phyloP scores from a whole-genome alignment of 2,888 invertebrate genomes.

The Alloscopus bannaensis region DNA sequence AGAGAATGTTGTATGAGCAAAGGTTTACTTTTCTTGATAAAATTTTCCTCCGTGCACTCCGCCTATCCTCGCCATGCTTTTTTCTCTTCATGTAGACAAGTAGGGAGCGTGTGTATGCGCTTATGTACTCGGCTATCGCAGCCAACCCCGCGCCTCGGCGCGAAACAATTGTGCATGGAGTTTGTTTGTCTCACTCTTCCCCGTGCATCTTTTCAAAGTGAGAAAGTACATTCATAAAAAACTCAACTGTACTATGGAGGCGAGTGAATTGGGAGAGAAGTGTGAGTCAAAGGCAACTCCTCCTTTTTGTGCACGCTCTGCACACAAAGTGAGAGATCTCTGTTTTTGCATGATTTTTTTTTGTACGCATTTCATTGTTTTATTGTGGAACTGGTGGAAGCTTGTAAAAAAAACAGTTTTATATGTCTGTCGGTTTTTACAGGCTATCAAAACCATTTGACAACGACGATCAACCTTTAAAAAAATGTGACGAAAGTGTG shows the following conservation, averaged over 20 bases:
- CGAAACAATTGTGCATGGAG: too few relatives aligned
- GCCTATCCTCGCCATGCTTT: too few relatives aligned
- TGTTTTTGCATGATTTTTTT: too few relatives aligned
- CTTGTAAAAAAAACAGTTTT: slow-evolving; percentile 29
- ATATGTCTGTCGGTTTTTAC: background rate
- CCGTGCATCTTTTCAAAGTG: too few relatives aligned
- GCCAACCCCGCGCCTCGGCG: too few relatives aligned
- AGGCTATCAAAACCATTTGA: slow-evolving; percentile 25
- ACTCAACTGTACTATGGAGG: background rate
- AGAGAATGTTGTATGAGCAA: too few relatives aligned
- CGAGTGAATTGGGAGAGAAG: background rate
- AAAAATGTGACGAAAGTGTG: slow-evolving; percentile 7
- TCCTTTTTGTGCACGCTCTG: background rate
- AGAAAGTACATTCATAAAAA: background rate
- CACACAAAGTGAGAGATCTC: background rate
- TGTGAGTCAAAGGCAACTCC: background rate
- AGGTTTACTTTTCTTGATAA: too few relatives aligned
- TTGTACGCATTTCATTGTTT: slow-evolving; percentile 26
- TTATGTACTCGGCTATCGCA: too few relatives aligned
- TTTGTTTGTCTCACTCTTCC: too few relatives aligned
- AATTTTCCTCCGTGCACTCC: too few relatives aligned
- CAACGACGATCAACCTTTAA: slow-evolving; percentile 25
- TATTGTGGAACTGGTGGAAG: slow-evolving; percentile 28
- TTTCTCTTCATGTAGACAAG: too few relatives aligned
- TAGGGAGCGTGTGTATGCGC: too few relatives aligned